Percentiles rank a stretch among this genome's conserved stretches.
These are phyloP conservation scores for Athene cunicularia DNA, from an alignment of 2,113 vertebrate genomes.

Conservation along the genomic window DNA sequence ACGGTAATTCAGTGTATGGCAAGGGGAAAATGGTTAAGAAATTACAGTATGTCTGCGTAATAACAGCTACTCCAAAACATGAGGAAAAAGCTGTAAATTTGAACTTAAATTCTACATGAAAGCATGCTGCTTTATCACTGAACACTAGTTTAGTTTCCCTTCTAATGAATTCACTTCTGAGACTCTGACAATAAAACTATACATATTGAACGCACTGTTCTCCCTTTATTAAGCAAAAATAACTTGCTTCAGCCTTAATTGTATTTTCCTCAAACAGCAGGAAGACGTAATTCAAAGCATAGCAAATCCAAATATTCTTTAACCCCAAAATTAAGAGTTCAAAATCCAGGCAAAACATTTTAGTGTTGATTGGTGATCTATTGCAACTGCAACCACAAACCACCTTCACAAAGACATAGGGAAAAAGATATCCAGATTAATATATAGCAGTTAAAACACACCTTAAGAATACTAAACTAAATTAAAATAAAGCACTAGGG, in stretches of 20 bases:
- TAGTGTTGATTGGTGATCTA: not conserved
- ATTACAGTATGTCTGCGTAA: not conserved
- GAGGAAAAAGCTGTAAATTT: not conserved
- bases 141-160: not conserved
- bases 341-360: not conserved
- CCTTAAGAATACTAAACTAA: not conserved
- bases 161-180: conserved; percentile 20
- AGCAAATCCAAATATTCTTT: not conserved
- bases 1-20: not conserved
- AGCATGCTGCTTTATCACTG: not conserved
- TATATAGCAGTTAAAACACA: not conserved
- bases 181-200: conserved; percentile 3
- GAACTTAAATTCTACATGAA: not conserved
- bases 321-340: not conserved
- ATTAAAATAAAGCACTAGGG: not conserved
- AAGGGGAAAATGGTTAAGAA: not conserved
- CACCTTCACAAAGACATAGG: not conserved
- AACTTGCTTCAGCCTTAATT: conserved; percentile 2
- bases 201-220: not conserved
- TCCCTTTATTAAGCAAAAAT: not conserved
- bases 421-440: not conserved
- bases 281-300: conserved; percentile 4
- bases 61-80: not conserved
- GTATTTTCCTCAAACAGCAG: not conserved
- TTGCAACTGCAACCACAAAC: not conserved